Conservation (phyloP, 1,140 invertebrate genomes). For the Phthorimaea operculella region DNA sequence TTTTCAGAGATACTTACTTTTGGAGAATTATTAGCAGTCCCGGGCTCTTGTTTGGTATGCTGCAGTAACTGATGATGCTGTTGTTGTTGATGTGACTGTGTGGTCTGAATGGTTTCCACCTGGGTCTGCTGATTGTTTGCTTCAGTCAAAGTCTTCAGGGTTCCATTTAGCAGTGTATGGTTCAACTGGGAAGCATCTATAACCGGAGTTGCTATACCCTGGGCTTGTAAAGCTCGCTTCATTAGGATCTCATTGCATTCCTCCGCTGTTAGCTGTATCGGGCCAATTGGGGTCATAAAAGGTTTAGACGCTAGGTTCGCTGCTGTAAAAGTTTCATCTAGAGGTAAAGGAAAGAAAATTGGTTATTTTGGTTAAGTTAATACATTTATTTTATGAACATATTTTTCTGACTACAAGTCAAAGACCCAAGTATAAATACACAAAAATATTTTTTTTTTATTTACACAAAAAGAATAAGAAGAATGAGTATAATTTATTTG, state of each 20-base stretch:
- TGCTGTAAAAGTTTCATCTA: constrained; percentile 27
- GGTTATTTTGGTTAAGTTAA: no score
- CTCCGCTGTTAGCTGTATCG: constrained; percentile 77
- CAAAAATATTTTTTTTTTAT: no score
- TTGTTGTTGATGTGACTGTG: constrained; percentile 20
- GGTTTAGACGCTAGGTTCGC: constrained; percentile 52
- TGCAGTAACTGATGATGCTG: constrained; percentile 54
- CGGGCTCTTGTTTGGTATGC: constrained; percentile 70
- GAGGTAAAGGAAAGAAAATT: no score
- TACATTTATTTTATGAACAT: no score
- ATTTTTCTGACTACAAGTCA: no score
- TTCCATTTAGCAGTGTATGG: constrained; percentile 57
- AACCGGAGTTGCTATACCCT: constrained; percentile 60
- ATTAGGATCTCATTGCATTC: constrained; percentile 82
- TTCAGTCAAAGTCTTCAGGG: constrained; percentile 64
- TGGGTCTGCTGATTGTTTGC: constrained; percentile 63
- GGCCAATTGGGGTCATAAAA: constrained; percentile 75
- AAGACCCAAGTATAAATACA: no score
- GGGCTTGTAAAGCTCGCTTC: constrained; percentile 71
- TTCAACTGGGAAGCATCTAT: constrained; percentile 63
- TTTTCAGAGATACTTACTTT: constrained; percentile 42
- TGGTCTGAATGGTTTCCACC: constrained; percentile 62
- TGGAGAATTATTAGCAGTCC: constrained; percentile 70
- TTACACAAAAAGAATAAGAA: no score
- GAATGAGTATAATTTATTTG: no score